Evolutionary conservation across 1,140 invertebrate species (phyloP).

Genomic region (Atta cephalotes): DNA sequence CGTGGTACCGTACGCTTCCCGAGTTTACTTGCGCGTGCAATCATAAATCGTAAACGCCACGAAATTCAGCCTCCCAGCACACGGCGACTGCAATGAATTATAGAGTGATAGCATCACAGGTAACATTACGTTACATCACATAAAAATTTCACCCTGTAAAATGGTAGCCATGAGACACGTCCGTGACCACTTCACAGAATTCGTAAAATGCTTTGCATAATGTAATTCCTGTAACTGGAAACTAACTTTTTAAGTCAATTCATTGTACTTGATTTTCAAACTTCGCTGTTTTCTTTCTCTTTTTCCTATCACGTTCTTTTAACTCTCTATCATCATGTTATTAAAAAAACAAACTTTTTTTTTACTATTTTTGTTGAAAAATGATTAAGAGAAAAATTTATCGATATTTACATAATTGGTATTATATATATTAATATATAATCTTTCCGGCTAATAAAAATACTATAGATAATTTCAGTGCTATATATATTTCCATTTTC

Average conservation of each 20-base stretch:
- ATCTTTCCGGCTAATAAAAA: too few species aligned
- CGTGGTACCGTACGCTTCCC: constrained; percentile 39
- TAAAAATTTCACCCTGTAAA: constrained; percentile 45
- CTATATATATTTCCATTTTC: too few species aligned
- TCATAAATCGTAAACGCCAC: constrained; percentile 71
- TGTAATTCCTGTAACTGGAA: neutral
- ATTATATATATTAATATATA: too few species aligned
- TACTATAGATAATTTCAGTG: too few species aligned
- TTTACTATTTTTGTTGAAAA: too few species aligned
- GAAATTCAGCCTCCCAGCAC: constrained; percentile 68
- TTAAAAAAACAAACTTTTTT: too few species aligned
- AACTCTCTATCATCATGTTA: neutral
- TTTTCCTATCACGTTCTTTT: neutral
- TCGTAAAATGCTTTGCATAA: constrained; percentile 1
- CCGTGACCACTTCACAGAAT: neutral
- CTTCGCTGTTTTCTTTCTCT: neutral
- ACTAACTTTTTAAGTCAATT: neutral
- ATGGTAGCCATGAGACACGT: constrained; percentile 25
- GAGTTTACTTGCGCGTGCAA: constrained; percentile 62
- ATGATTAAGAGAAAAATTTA: too few species aligned
- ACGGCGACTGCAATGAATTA: constrained; percentile 67
- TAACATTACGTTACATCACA: constrained; percentile 69
- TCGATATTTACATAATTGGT: too few species aligned
- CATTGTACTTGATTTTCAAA: neutral
- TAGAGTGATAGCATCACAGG: constrained; percentile 70